Base-by-base conservation (phyloP, 2,797 vertebrate genomes). In the Rhinophrynus dorsalis region DNA sequence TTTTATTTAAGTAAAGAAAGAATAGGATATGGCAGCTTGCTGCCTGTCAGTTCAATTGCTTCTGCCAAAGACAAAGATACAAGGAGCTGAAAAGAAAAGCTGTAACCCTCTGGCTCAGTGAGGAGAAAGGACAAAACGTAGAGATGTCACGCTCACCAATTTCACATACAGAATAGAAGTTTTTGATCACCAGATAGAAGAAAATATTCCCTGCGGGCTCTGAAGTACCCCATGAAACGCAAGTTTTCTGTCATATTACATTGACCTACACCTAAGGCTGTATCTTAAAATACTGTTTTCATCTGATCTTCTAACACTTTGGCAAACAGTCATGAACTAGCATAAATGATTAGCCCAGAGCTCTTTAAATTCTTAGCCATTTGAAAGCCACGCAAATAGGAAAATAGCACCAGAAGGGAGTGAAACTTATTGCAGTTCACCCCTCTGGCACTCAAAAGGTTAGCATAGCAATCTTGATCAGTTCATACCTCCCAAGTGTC, bases 291-390 rank as follows among this genome's bases (percentile, higher is more conserved):
- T 66, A 66, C 69, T 64, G 61, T 52, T 52, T 58, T 66, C 54
- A 72, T 65, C 35, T 66, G 61, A 72, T 72, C 69, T 72, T 72
- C 61, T 72, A 72, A 72, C 69, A 72, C 69, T 51, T 72, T 65
- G 69, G 69, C 44, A 66, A 72, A 66, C 61, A 72, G 69, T 72
- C 69, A 72, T 66, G 61, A 72, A 72, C 61, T 72, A 54, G 69
- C 69, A 66, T 65, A 72, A 72, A 72, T 72, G 69, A 72, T 72
- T 72, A 65, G 69, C 69, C 69, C 54, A 66, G 35, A 72, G 69
- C 69, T 11, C 23, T 44, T 24, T 52, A 33, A 58, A 72, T 42
- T 51, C 45, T 65, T 44, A 72, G 61, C 60, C 44, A 50, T 33
- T 42, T 23, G 27, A 56, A 51, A 65, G 60, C 33, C 60, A 50